These are phyloP conservation scores for Ahaetulla prasina DNA, from an alignment of 2,113 vertebrate genomes.

Conservation along the genomic window DNA sequence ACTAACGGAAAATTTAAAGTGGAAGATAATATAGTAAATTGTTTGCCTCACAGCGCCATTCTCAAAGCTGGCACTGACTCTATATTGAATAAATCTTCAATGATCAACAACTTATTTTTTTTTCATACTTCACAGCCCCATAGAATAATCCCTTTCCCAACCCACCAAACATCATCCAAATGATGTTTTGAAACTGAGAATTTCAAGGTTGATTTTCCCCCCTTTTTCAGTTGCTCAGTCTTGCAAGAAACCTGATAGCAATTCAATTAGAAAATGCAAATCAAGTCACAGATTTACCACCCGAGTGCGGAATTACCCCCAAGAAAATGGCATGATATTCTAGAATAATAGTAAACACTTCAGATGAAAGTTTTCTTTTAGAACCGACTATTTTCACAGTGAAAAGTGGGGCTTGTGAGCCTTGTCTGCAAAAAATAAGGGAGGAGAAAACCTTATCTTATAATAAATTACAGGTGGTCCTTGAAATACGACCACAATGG, in stretches of 20 bases:
- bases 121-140: slow-evolving; percentile 14
- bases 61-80: no score
- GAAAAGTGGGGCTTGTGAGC: slow-evolving; percentile 31
- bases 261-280: slow-evolving; percentile 83
- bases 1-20: not conserved
- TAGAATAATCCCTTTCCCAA: slow-evolving; percentile 25
- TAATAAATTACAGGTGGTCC: slow-evolving; percentile 17
- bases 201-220: not conserved
- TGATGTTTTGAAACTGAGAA: slow-evolving; percentile 41
- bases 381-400: slow-evolving; percentile 13
- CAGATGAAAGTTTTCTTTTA: slow-evolving; percentile 39
- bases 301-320: slow-evolving; percentile 53
- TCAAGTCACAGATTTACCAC: slow-evolving; percentile 69
- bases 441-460: slow-evolving; percentile 20
- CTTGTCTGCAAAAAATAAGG: slow-evolving; percentile 17
- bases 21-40: not conserved
- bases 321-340: slow-evolving; percentile 46
- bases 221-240: slow-evolving; percentile 61
- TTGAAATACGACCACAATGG: not conserved
- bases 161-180: slow-evolving; percentile 30
- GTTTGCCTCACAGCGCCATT: not conserved
- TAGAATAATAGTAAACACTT: slow-evolving; percentile 58
- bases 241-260: slow-evolving; percentile 77
- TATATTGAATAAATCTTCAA: not conserved
- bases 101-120: not conserved